Conservation (phyloP, 2,113 vertebrate genomes). For the Lophura nycthemera region DNA sequence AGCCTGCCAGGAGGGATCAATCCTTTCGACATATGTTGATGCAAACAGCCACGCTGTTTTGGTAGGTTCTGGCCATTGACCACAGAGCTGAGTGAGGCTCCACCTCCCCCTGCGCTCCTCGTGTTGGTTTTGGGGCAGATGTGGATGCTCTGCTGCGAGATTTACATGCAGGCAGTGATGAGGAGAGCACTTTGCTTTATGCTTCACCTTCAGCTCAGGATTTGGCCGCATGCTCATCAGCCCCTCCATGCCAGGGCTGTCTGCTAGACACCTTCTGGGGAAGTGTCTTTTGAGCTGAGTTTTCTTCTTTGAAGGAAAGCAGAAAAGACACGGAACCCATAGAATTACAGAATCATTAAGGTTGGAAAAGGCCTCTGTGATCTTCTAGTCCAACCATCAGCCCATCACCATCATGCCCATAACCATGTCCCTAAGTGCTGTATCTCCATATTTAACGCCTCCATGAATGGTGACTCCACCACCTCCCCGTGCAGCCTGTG, state of each 20-base stretch:
- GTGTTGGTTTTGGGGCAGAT: background rate
- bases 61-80: background rate
- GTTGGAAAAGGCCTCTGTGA: too few relatives aligned
- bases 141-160: background rate
- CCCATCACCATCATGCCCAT: too few relatives aligned
- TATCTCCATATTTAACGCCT: too few relatives aligned
- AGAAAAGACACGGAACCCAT: too few relatives aligned
- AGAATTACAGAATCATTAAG: too few relatives aligned
- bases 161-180: background rate
- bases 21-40: background rate
- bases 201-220: background rate
- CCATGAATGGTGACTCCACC: too few relatives aligned
- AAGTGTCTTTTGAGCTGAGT: background rate
- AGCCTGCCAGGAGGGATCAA: constrained; percentile 26
- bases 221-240: background rate
- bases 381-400: too few relatives aligned
- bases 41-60: background rate
- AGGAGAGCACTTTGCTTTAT: background rate
- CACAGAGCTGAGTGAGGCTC: background rate
- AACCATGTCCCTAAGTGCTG: too few relatives aligned
- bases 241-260: background rate
- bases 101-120: background rate
- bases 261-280: background rate
- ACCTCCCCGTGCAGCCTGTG: too few relatives aligned
- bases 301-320: too few relatives aligned